Percentiles rank a stretch among this genome's conserved stretches.
Evolutionary conservation across 2,888 invertebrate species (phyloP).

Genomic region (Heliconius ethilla): DNA sequence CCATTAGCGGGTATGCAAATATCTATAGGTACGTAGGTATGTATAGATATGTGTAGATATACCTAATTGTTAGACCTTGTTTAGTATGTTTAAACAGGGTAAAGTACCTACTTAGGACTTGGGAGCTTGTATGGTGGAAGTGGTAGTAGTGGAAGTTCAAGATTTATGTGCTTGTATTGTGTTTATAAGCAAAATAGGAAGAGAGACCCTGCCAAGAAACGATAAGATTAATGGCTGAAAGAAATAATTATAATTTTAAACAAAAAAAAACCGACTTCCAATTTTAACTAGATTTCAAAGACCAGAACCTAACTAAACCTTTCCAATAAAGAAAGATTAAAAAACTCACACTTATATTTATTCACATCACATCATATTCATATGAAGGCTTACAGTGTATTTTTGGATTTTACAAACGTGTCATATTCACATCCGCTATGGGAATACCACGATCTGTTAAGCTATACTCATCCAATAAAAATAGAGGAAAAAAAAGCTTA

Average conservation of each 20-base stretch:
- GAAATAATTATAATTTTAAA: no score
- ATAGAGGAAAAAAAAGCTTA: not conserved
- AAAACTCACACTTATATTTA: not conserved
- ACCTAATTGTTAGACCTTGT: no score
- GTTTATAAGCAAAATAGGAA: no score
- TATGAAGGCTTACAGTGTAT: not conserved
- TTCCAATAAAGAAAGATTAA: no score
- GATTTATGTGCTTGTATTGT: no score
- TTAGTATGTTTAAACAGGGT: not conserved
- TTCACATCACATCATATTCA: slow-evolving; percentile 5
- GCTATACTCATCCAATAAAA: not conserved
- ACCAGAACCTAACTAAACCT: no score
- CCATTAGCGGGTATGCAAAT: slow-evolving; percentile 20
- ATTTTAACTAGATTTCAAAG: no score
- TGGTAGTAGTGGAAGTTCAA: not conserved
- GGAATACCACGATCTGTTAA: slow-evolving; percentile 13
- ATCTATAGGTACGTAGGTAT: not conserved
- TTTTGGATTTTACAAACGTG: slow-evolving; percentile 7
- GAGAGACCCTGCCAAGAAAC: no score
- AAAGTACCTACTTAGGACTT: not conserved
- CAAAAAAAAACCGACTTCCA: no score
- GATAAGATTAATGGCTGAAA: no score
- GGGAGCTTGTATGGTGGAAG: not conserved
- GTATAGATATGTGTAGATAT: not conserved
- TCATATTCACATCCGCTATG: slow-evolving; percentile 12